Base-by-base conservation (phyloP, 2,797 vertebrate species). In the Enteromius thamalakanensis region DNA sequence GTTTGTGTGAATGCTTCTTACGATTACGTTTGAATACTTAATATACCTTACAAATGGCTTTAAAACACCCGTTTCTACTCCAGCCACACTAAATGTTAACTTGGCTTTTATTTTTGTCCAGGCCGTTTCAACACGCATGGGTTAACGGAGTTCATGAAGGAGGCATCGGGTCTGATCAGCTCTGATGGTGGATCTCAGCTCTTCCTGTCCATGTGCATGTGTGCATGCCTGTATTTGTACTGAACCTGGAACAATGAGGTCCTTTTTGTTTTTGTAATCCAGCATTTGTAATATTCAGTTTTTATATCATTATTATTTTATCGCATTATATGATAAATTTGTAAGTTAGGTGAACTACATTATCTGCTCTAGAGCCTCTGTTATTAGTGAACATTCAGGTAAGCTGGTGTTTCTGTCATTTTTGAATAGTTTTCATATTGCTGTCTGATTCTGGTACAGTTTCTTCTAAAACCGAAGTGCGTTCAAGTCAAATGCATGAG, bases 121-220 rank as follows among this genome's bases (percentile, higher is more conserved):
- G 94, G 88, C 4, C 65, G 1, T 84, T 40, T n/a, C 88, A 6
- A 21, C 84, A 29, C 87, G 84, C 0, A 91, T 89, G 65, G 90
- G 80, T 74, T 95, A 88, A 92, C 47, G 45, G 10, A 23, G 23
- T 47, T 55, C 9, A 65, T 17, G 58, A 51, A 32, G 23, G 21
- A 69, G 29, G 17, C 40, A 8, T 58, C 23, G 9, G 12, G 26
- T 67, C 37, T 45, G 64, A 14, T 64, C 62, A 19, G n/a, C 34
- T 62, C n/a, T 51, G 72, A 51, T 32, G 40, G 23, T 55, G 21
- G 51, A 55, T 32, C 17, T 45, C 58, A 32, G 34, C 49, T 40
- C 62, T 58, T 34, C 47, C 17, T 34, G 67, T 86, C 53, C 78
- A n/a, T 84, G 12, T 84, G 81, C 87, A 87, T 84, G 53, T 60